Percentiles rank a stretch among this genome's conserved stretches.
These are phyloP conservation scores for Drosophila auraria DNA, from an alignment of 1,140 invertebrate species.

Conservation along the genomic window DNA sequence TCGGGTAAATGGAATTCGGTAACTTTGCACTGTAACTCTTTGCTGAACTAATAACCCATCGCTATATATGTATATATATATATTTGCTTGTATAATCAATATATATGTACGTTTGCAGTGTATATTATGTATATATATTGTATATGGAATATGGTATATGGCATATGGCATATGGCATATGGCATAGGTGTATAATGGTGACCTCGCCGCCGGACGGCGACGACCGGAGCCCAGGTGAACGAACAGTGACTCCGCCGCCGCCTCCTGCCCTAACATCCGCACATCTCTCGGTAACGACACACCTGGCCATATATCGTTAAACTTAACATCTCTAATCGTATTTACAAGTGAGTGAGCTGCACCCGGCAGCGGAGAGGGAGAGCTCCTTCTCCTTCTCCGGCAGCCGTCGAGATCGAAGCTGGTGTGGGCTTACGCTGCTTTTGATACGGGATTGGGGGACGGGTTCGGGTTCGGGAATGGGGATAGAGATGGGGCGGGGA, in stretches of 20 bases:
- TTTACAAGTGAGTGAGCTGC: conserved; percentile 68
- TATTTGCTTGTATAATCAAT: conserved; percentile 42
- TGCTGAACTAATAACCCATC: conserved; percentile 56
- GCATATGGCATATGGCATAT: conserved; percentile 40
- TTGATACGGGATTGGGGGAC: neutral
- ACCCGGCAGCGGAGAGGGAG: conserved; percentile 14
- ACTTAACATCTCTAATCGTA: conserved; percentile 73
- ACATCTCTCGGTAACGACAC: conserved; percentile 18
- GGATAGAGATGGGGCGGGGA: neutral
- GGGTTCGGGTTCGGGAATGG: conserved; percentile 3
- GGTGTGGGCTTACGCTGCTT: conserved; percentile 4
- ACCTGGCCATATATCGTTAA: conserved; percentile 56
- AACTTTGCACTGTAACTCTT: conserved; percentile 48
- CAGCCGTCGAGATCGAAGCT: conserved; percentile 15
- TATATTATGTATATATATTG: conserved; percentile 39
- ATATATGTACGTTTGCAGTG: conserved; percentile 38
- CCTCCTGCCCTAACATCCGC: neutral
- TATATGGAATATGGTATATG: conserved; percentile 35
- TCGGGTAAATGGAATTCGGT: conserved; percentile 36
- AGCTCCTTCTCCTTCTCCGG: neutral
- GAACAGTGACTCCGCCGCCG: conserved; percentile 19
- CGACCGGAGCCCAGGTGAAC: conserved; percentile 36
- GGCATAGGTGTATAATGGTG: conserved; percentile 47
- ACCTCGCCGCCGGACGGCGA: neutral
- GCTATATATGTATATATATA: conserved; percentile 51